A percentile compares a stretch with the other conserved stretches of the same genome.
Evolutionary conservation across 2,888 invertebrate genomes (phyloP).

Genomic region (Acronicta alni): DNA sequence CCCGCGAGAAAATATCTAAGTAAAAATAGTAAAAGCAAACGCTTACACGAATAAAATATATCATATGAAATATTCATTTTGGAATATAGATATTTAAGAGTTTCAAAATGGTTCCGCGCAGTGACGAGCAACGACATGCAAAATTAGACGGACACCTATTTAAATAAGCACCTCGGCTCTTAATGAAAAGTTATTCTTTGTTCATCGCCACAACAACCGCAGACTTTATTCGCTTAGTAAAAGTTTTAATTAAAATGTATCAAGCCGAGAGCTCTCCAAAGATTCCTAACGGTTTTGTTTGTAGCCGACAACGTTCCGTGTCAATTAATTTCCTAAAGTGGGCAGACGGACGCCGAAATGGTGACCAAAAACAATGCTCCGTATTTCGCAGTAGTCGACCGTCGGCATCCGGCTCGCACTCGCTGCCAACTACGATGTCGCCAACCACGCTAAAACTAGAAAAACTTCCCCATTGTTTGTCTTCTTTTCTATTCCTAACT

Average conservation of each 20-base stretch:
- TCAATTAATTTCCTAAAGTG: slow-evolving; percentile 86
- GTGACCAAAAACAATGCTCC: slow-evolving; percentile 78
- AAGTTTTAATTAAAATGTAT: slow-evolving; percentile 87
- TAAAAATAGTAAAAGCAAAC: no score
- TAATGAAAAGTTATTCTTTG: slow-evolving; percentile 71
- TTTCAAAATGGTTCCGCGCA: no score
- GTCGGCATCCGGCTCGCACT: slow-evolving; percentile 70
- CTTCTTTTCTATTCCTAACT: slow-evolving; percentile 78
- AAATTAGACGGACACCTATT: slow-evolving; percentile 58
- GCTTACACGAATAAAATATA: no score
- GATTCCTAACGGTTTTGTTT: slow-evolving; percentile 79
- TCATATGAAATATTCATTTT: slow-evolving; percentile 1
- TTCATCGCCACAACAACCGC: slow-evolving; percentile 70
- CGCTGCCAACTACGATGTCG: slow-evolving; percentile 79
- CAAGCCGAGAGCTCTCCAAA: slow-evolving; percentile 72
- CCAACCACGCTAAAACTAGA: slow-evolving; percentile 76
- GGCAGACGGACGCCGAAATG: slow-evolving; percentile 74
- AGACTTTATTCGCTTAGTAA: slow-evolving; percentile 74
- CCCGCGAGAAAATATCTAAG: no score
- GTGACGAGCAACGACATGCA: slow-evolving; percentile 41
- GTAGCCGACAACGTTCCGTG: slow-evolving; percentile 76
- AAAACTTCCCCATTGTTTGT: slow-evolving; percentile 80
- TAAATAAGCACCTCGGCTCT: slow-evolving; percentile 55
- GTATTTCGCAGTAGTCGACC: slow-evolving; percentile 72
- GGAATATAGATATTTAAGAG: no score